Conservation (phyloP, 30 jellyfish, hydroid and myxozoan species). For the Aurelia coerulea region DNA sequence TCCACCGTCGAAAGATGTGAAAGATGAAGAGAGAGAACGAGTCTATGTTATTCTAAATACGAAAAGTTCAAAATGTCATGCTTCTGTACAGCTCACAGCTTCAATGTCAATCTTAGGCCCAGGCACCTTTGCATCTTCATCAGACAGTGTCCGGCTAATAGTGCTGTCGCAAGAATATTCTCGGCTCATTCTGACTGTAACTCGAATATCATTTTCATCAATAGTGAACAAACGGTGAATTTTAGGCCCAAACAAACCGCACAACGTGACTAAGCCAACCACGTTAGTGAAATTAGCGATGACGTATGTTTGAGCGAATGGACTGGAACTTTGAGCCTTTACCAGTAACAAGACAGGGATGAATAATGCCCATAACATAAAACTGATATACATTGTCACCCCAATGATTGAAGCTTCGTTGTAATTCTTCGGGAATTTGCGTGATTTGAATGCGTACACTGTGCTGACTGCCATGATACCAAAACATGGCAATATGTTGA, state of each 20-base stretch:
- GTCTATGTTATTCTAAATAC: no score
- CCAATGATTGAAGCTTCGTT: constrained; percentile 59
- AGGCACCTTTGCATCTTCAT: no score
- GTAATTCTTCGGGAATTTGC: constrained; percentile 68
- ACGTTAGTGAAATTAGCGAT: constrained; percentile 47
- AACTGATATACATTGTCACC: constrained; percentile 51
- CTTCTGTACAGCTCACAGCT: no score
- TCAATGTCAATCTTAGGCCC: no score
- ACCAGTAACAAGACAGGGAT: constrained; percentile 38
- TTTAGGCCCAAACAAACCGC: constrained; percentile 27
- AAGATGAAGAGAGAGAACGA: no score
- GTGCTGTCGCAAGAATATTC: no score
- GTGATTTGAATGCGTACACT: constrained; percentile 61
- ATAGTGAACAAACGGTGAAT: neutral
- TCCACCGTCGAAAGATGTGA: no score
- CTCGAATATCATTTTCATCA: no score
- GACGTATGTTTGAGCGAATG: constrained; percentile 23
- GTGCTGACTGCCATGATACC: constrained; percentile 53
- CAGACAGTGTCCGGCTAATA: no score
- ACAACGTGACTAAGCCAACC: constrained; percentile 16
- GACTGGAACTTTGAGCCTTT: constrained; percentile 19
- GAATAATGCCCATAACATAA: constrained; percentile 60
- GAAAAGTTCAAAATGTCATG: no score
- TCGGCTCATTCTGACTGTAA: no score
- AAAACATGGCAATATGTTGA: constrained; percentile 48